Evolutionary conservation across 2,797 vertebrate genomes (phyloP).

Genomic region (Hypotaenidia okinawae): DNA sequence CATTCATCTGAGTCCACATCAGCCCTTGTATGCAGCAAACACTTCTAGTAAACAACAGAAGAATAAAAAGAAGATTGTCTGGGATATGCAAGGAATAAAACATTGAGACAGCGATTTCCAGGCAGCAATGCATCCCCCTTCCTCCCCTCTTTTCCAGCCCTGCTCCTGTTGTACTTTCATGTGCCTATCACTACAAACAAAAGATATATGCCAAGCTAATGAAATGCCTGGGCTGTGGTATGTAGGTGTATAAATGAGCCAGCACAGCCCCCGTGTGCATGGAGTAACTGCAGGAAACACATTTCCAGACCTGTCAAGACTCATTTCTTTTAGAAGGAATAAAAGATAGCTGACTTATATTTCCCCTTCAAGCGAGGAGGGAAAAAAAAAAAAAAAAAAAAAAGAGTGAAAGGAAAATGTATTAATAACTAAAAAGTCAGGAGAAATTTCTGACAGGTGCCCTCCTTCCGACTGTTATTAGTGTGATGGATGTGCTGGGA

Average conservation of each 20-base stretch:
- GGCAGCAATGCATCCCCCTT: neutral
- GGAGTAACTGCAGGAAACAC: slow-evolving; percentile 18
- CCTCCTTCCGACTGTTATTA: neutral
- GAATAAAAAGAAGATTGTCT: neutral
- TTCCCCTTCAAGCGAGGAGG: neutral
- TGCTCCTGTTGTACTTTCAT: neutral
- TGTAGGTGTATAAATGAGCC: slow-evolving; percentile 36
- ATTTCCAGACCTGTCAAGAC: slow-evolving; percentile 34
- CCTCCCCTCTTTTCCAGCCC: neutral
- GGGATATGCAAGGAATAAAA: neutral
- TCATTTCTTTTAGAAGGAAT: slow-evolving; percentile 23
- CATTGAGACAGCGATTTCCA: neutral
- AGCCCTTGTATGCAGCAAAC: neutral
- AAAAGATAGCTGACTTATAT: slow-evolving; percentile 22
- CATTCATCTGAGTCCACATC: neutral
- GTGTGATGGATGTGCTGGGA: neutral
- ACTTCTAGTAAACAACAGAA: neutral
- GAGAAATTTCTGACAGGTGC: neutral
- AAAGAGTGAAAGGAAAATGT: neutral
- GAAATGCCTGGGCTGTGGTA: neutral
- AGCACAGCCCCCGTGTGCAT: neutral
- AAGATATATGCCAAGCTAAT: slow-evolving; percentile 8
- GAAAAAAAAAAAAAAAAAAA: neutral
- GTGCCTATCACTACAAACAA: slow-evolving; percentile 21
- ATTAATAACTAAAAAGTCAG: slow-evolving; percentile 25